These are phyloP conservation scores for Atlantisia rogersi DNA, from an alignment of 2,113 vertebrate species.

Conservation along the genomic window DNA sequence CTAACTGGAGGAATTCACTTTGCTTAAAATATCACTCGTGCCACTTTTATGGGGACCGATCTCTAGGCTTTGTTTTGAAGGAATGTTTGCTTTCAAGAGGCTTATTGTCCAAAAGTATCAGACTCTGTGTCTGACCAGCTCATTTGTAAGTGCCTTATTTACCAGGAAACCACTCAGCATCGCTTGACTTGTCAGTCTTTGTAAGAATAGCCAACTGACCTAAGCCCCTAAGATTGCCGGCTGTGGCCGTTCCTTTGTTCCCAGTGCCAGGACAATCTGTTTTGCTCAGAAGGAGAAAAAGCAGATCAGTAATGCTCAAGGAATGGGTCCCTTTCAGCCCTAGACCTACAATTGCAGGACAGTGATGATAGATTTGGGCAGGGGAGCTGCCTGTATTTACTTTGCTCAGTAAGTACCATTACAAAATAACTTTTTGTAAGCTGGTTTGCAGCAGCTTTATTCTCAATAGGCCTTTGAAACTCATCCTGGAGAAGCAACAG, in stretches of 20 bases:
- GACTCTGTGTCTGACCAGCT: neutral
- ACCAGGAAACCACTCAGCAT: neutral
- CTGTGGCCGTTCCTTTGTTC: neutral
- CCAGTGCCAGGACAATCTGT: neutral
- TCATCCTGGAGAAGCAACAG: fast-evolving
- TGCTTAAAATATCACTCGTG: neutral
- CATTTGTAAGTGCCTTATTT: neutral
- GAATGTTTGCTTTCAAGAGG: neutral
- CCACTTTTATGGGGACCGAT: neutral
- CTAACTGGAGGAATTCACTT: neutral
- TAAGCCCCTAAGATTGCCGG: neutral
- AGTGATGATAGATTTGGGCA: neutral
- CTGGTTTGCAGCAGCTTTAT: neutral
- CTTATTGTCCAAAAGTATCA: neutral
- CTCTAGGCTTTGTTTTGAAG: neutral
- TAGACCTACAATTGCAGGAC: neutral
- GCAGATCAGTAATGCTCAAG: neutral
- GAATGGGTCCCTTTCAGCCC: neutral
- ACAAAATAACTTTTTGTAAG: neutral
- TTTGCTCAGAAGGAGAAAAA: neutral
- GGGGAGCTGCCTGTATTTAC: neutral
- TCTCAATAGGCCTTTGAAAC: neutral
- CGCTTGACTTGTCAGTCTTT: neutral
- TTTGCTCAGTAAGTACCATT: neutral
- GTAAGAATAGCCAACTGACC: neutral